Conservation (phyloP, 2,888 invertebrate genomes). For the Coelinius sp. region DNA sequence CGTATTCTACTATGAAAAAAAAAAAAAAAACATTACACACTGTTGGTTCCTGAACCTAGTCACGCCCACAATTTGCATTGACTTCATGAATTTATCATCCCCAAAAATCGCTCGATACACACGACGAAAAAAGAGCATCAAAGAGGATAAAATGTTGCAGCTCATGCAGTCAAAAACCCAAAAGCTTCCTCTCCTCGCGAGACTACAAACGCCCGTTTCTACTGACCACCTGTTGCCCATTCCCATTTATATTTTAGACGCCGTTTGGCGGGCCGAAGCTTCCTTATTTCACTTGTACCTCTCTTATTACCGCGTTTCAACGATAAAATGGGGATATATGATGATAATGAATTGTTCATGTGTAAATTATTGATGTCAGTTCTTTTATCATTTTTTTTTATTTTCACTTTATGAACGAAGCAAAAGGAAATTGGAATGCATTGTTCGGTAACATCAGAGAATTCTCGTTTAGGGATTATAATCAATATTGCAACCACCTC, state of each 20-base stretch:
- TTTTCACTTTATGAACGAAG: not conserved
- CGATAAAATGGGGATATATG: not conserved
- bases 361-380: not conserved
- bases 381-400: not conserved
- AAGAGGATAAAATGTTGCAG: not conserved
- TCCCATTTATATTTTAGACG: slow-evolving; percentile 67
- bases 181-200: slow-evolving; percentile 55
- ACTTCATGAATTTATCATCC: slow-evolving; percentile 65
- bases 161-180: slow-evolving; percentile 39
- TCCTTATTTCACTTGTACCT: slow-evolving; percentile 10
- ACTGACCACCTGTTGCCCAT: slow-evolving; percentile 70
- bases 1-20: no score
- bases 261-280: slow-evolving; percentile 42
- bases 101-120: slow-evolving; percentile 50
- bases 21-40: not conserved
- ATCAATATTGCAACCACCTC: slow-evolving; percentile 25
- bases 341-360: slow-evolving; percentile 6
- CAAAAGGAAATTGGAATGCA: slow-evolving; percentile 7
- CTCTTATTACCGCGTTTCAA: not conserved
- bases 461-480: slow-evolving; percentile 27
- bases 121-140: not conserved
- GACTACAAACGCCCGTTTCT: slow-evolving; percentile 53
- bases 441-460: slow-evolving; percentile 24
- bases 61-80: slow-evolving; percentile 67
- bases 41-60: slow-evolving; percentile 59